Evolutionary conservation across 2,797 vertebrate genomes (phyloP).

Genomic region (Cephalopachus bancanus): DNA sequence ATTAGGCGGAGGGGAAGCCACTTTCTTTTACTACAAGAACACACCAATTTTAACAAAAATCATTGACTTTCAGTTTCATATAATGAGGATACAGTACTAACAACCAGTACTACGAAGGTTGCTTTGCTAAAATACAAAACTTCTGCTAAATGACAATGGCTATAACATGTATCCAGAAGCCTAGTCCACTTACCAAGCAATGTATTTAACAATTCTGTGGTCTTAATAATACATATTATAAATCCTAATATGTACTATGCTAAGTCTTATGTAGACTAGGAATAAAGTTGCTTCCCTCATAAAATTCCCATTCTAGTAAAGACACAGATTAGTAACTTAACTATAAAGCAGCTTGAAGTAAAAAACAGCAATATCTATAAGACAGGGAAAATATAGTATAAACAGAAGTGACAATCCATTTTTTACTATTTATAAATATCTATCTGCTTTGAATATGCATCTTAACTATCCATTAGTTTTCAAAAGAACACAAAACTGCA

Average conservation of each 20-base stretch:
- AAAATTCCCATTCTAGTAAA: neutral
- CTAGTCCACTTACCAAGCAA: neutral
- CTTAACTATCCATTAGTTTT: conserved; percentile 42
- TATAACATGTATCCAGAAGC: neutral
- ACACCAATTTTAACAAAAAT: conserved; percentile 17
- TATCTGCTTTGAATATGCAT: neutral
- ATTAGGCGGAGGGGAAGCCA: neutral
- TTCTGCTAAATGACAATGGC: neutral
- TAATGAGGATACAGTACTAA: neutral
- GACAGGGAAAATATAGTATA: neutral
- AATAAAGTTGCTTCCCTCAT: neutral
- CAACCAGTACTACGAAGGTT: neutral
- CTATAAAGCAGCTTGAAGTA: neutral
- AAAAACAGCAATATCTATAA: neutral
- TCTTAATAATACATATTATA: neutral
- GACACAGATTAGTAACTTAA: neutral
- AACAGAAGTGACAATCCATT: neutral
- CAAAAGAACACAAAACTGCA: conserved; percentile 20
- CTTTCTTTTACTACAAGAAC: neutral
- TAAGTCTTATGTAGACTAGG: neutral
- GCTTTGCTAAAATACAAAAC: neutral
- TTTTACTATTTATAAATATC: neutral
- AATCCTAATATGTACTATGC: neutral
- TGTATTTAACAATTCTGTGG: neutral
- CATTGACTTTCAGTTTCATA: neutral